Base-by-base conservation (phyloP, 2,797 vertebrate species). In the Phrynocephalus guinanensis region DNA sequence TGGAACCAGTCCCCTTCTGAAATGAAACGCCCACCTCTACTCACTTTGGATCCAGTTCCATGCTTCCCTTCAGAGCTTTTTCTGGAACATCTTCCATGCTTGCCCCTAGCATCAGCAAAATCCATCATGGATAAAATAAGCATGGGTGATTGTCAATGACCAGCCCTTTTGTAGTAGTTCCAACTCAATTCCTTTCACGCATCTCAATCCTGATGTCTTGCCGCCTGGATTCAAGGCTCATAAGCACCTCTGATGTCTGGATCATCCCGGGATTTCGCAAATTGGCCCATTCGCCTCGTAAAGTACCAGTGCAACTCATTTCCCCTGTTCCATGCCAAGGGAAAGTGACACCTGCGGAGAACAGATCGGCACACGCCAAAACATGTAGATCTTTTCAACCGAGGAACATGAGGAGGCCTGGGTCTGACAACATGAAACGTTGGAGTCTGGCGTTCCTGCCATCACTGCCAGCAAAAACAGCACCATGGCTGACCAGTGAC, bases 271-370 rank as follows among this genome's bases (percentile, higher is more conserved):
- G 48, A 9, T n/a, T 48, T 50, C 82, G 52, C 0, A 0, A 52
- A 24, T 13, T 66, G 73, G 48, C 67, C 0, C 44, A 56, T 2
- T 26, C 75, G 44, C 0, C 7, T 30, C 15, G 1, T 56, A 91
- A 52, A 82, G 76, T 3, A 82, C 72, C 70, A 44, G 38, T 44
- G 85, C 92, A 91, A 93, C 76, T 94, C 86, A 86, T 89, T 79
- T 91, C 89, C 89, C 91, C 79, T 75, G 93, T 89, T 83, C 7
- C 72, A 6, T 0, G 18, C 16, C 18, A 68, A 71, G 71, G 24
- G 87, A 85, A 89, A 87, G 81, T 72, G 82, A 78, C 88, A 89
- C 87, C 88, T 92, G 91, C 82, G 24, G 66, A 85, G 0, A 4
- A 26, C 22, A n/a, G 16, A 48, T 60, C 26, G 0, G 2, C 18